Conservation (phyloP, 2,888 invertebrate species). For the Chymomyza amoena region DNA sequence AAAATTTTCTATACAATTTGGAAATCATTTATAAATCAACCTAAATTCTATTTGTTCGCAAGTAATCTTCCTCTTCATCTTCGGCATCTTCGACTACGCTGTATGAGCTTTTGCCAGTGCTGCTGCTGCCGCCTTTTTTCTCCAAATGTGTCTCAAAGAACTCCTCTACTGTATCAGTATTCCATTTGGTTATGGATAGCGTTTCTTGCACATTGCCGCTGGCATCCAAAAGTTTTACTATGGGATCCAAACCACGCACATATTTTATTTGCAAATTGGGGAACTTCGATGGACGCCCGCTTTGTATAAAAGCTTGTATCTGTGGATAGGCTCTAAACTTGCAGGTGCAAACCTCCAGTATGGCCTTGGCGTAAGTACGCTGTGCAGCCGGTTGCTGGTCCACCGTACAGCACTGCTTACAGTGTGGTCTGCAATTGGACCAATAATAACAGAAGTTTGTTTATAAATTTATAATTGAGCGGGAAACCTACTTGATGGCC, state of each 20-base stretch:
- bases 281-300: slow-evolving; percentile 92
- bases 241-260: slow-evolving; percentile 95
- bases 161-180: slow-evolving; percentile 98
- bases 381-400: slow-evolving; percentile 84
- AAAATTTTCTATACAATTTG: background rate
- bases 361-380: slow-evolving; percentile 92
- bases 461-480: background rate
- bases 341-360: slow-evolving; percentile 97
- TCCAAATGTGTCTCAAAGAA: slow-evolving; percentile 94
- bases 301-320: slow-evolving; percentile 98
- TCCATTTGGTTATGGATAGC: slow-evolving; percentile 98
- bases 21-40: background rate
- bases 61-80: slow-evolving; percentile 78
- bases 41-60: slow-evolving; percentile 53
- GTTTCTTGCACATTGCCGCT: slow-evolving; percentile 91
- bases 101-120: slow-evolving; percentile 70
- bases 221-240: slow-evolving; percentile 92
- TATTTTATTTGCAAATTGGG: slow-evolving; percentile 95
- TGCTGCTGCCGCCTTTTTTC: slow-evolving; percentile 66
- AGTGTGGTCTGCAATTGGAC: slow-evolving; percentile 78
- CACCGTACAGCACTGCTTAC: slow-evolving; percentile 89
- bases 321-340: slow-evolving; percentile 99
- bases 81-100: slow-evolving; percentile 79
- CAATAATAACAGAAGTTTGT: background rate
- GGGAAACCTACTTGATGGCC: slow-evolving; percentile 63